A percentile compares a stretch with the other conserved stretches of the same genome.
These are phyloP conservation scores for Mesoclemmys tuberculata DNA, from an alignment of 2,113 vertebrate genomes.

Conservation along the genomic window DNA sequence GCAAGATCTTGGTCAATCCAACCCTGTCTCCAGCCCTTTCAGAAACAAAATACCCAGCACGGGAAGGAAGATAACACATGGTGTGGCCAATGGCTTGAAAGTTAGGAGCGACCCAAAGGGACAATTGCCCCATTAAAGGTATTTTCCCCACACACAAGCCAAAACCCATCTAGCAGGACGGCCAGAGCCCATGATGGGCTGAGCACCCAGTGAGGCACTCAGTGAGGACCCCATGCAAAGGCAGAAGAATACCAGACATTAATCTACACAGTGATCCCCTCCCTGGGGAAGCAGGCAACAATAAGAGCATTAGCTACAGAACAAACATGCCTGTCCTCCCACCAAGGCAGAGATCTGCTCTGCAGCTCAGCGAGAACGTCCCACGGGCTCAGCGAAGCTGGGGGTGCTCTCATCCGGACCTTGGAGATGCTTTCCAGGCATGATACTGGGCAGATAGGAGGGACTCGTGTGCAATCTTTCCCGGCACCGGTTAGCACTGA, in stretches of 20 bases:
- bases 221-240: fast-evolving
- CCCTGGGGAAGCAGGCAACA: not conserved
- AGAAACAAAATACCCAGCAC: not conserved
- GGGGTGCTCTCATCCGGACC: not conserved
- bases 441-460: too few species aligned
- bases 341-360: fast-evolving
- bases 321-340: not conserved
- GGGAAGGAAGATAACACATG: not conserved
- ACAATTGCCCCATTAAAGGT: not conserved
- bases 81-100: not conserved
- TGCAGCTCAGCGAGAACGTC: fast-evolving
- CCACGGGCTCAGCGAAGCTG: fast-evolving
- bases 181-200: not conserved
- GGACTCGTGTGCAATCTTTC: too few species aligned
- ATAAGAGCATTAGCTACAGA: slow-evolving; percentile 12
- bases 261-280: not conserved
- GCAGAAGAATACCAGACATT: not conserved
- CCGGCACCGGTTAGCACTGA: not conserved
- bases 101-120: not conserved
- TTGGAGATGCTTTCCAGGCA: not conserved
- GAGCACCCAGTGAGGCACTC: not conserved
- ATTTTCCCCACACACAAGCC: not conserved
- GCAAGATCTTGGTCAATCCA: not conserved
- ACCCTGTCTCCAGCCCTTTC: not conserved
- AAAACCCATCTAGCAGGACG: not conserved